Conservation (phyloP, 2,113 vertebrate species). For the Vireo altiloquus region DNA sequence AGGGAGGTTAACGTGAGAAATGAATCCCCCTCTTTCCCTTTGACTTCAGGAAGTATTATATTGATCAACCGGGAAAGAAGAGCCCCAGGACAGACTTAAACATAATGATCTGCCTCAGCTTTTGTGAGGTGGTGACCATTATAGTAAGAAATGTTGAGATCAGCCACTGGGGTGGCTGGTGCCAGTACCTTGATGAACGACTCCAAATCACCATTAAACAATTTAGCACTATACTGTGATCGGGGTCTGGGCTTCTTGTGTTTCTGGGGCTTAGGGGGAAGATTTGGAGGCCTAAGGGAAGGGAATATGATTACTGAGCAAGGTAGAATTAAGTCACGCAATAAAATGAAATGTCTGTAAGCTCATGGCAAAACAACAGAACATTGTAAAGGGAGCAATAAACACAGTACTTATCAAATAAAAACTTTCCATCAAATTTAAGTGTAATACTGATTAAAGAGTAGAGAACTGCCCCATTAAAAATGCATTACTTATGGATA, state of each 20-base stretch:
- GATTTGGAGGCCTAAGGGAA: constrained; percentile 89
- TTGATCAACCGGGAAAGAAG: constrained; percentile 73
- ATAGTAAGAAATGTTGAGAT: constrained; percentile 65
- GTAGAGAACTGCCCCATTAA: neutral
- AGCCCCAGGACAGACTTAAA: constrained; percentile 75
- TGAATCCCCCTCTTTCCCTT: constrained; percentile 48
- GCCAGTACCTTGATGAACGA: constrained; percentile 91
- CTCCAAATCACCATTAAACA: constrained; percentile 97
- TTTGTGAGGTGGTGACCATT: constrained; percentile 66
- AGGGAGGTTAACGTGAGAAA: constrained; percentile 18
- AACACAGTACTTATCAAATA: neutral
- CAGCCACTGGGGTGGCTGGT: constrained; percentile 67
- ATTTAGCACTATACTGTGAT: constrained; percentile 91
- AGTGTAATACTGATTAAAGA: neutral
- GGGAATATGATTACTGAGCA: constrained; percentile 80
- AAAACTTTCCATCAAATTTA: neutral
- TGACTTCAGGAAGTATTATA: constrained; percentile 80
- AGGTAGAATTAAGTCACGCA: constrained; percentile 53
- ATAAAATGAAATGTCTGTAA: constrained; percentile 53
- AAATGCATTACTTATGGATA: neutral
- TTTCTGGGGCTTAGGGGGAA: constrained; percentile 88
- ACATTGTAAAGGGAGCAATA: neutral
- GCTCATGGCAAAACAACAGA: constrained; percentile 42
- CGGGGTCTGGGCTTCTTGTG: constrained; percentile 86
- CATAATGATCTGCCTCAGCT: constrained; percentile 76